Percentiles rank a stretch among this genome's conserved stretches.
Conservation (phyloP, 2,797 vertebrate genomes). For the Carapus acus region DNA sequence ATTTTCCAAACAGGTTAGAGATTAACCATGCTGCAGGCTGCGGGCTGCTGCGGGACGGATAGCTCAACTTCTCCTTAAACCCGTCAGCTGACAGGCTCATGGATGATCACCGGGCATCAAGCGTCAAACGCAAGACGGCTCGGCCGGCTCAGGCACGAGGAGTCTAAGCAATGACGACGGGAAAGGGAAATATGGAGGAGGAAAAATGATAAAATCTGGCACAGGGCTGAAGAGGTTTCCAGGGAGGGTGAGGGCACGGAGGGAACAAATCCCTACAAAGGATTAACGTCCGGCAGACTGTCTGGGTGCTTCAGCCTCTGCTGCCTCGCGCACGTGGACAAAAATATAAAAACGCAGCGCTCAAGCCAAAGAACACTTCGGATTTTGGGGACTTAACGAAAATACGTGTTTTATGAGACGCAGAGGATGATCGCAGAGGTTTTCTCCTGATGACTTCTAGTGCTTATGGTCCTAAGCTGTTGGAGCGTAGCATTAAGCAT, state of each 20-base stretch:
- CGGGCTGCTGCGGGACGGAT: conserved; percentile 19
- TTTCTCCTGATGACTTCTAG: no score
- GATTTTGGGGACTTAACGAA: no score
- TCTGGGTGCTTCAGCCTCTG: conserved; percentile 26
- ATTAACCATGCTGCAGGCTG: conserved; percentile 50
- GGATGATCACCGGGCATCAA: conserved; percentile 40
- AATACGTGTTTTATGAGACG: no score
- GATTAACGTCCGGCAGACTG: conserved; percentile 56
- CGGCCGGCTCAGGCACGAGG: conserved; percentile 35
- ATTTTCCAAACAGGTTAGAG: conserved; percentile 71
- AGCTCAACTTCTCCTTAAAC: conserved; percentile 26
- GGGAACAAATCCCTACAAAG: conserved; percentile 54
- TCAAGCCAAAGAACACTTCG: conserved; percentile 14
- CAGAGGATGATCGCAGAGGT: no score
- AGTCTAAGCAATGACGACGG: conserved; percentile 39
- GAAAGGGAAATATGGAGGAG: conserved; percentile 24
- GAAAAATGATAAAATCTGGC: conserved; percentile 28
- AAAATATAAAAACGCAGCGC: conserved; percentile 32
- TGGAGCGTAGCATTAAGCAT: no score
- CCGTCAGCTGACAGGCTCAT: conserved; percentile 51
- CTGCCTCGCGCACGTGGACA: conserved; percentile 24
- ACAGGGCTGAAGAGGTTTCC: conserved; percentile 37
- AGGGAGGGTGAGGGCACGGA: conserved; percentile 30
- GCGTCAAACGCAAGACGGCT: conserved; percentile 39
- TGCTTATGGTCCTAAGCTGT: no score